Base-by-base conservation (phyloP, 1,140 invertebrate species). In the Paralvinella palmiformis region DNA sequence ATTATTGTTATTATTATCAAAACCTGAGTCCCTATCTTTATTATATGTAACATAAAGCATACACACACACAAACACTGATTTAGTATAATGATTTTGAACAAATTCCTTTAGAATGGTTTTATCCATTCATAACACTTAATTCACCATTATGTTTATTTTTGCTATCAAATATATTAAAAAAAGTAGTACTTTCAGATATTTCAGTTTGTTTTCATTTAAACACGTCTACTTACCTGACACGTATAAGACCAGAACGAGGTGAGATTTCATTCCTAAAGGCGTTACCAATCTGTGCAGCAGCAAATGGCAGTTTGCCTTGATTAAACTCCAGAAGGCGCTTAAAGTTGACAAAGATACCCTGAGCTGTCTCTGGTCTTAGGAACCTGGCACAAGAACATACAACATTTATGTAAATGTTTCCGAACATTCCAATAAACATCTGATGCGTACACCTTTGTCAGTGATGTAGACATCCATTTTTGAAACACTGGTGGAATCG, bases 281-380 rank as follows among this genome's bases (percentile, higher is more conserved):
- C 89, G 75, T 96, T 94, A 29, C 96, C 93, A 67, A 97, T 96
- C 83, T 98, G 96, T 10, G 97, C 96, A 63, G 92, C 95, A 66
- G 96, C 96, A 84, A 99, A 99, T 50, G 97, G 97, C 13, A 99
- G 79, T 72, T 87, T 88, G 0, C 94, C 94, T 79, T 97, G 92
- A 81, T 99, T 99, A 76, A 99, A 99, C 79, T 97, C 94, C 37
- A 99, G 77, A 2, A 99, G 82, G 24, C 96, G 83, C 79, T 97
- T 96, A 75, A 99, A 99, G 80, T 99, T 99, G 0, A 99, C 96
- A 83, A 99, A 99, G 63, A 99, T 99, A 29, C 96, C 96, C 81
- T 99, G 97, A 2, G 96, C 96, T 27, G 96, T 99, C 84, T 99
- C 97, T 31, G 96, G 96, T 69, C 96, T 86, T 0, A 99, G 82